Evolutionary conservation across 2,113 vertebrate species (phyloP), one percentile per base, ranked within the genome.

Genomic region (Hipposideros armiger): DNA sequence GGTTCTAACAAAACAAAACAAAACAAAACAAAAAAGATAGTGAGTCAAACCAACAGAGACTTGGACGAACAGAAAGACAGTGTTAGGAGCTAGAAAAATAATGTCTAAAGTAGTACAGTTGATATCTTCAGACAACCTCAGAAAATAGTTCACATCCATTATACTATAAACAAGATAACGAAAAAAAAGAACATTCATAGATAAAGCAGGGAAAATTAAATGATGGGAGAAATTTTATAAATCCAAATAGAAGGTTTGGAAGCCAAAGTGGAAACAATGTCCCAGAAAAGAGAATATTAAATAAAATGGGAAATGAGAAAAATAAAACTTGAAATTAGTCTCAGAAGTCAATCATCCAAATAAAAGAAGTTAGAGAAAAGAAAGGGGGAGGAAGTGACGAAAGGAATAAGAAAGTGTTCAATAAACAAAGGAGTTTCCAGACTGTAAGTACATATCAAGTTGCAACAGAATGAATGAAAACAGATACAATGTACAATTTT

Each of bases 301-400:
- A 82, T 70, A 67, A 87, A 73, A 86, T 83, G 32, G 45, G 87
- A 92, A 97, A 52, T 87, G 52, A 95, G 67, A 94, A 90, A 92
- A 95, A 89, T 56, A 42, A 91, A 92, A 94, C 22, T 89, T 50
- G n/a, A 92, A 89, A 86, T 96, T 94, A 94, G n/a, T 95, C 60
- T 89, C 78, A 92, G 90, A 96, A 72, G 74, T 69, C 88, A 94
- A 86, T 73, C 62, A 90, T 86, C 56, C 67, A 89, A 89, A 95
- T 82, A 86, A 87, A 90, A 94, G 60, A 36, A 91, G 19, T 73
- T 89, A 26, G 84, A 77, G 58, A 42, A 77, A 87, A 77, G 58
- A 42, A 77, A 16, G 10, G 20, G 50, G 14, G 45, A 32, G 42
- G 26, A 82, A 77, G n/a, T 91, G 24, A 93, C 72, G 47, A 67